Evolutionary conservation across 2,797 vertebrate genomes (phyloP).

Genomic region (Protonibea diacanthus): DNA sequence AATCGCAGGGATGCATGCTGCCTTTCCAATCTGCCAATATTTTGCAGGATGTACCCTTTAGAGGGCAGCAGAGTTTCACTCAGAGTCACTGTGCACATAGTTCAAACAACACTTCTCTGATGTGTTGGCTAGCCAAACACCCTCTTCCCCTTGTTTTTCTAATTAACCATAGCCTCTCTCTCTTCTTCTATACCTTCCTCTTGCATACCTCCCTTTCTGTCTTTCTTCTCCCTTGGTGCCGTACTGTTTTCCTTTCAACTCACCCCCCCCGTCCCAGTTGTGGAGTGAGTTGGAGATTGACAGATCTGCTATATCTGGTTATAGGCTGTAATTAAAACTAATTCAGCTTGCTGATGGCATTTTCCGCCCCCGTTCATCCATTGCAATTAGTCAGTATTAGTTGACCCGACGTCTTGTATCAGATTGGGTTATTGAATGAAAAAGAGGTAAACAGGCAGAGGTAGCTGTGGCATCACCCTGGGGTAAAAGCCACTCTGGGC

Average conservation of each 20-base stretch:
- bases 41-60: conserved; percentile 62
- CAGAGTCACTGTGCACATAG: conserved; percentile 5
- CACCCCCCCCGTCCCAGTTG: conserved; percentile 40
- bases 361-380: conserved; percentile 72
- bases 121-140: conserved; percentile 10
- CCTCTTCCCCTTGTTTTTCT: conserved; percentile 27
- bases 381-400: conserved; percentile 81
- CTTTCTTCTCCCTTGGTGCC: conserved; percentile 2
- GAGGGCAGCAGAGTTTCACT: conserved; percentile 83
- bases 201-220: background rate
- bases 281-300: conserved; percentile 79
- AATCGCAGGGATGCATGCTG: background rate
- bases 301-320: conserved; percentile 83
- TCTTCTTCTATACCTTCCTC: conserved; percentile 1
- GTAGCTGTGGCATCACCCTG: conserved; percentile 53
- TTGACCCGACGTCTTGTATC: conserved; percentile 74
- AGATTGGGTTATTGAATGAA: conserved; percentile 70
- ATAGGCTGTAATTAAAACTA: conserved; percentile 85
- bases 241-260: conserved; percentile 11
- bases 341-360: conserved; percentile 85
- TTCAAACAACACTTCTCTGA: conserved; percentile 36
- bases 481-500: conserved; percentile 54
- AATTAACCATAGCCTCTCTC: conserved; percentile 25
- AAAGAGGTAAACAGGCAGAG: conserved; percentile 65
- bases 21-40: background rate